Evolutionary conservation across 2,888 invertebrate genomes (phyloP).

Genomic region (Elaeidobius kamerunicus): DNA sequence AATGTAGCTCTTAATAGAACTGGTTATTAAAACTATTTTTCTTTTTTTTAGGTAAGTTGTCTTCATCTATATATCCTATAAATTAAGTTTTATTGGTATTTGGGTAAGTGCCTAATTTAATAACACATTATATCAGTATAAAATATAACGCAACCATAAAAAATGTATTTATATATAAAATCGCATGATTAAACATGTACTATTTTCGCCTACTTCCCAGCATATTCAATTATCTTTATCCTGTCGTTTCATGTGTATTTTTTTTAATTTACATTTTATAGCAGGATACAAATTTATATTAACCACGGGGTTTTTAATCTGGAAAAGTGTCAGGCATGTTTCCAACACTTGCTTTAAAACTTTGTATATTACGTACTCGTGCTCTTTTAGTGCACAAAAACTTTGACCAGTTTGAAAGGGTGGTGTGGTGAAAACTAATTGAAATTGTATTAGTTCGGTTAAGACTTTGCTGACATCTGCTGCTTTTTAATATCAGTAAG

Average conservation of each 20-base stretch:
- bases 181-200: too few species aligned
- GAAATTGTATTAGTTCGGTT: background rate
- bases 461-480: background rate
- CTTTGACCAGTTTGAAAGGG: conserved; percentile 31
- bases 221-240: background rate
- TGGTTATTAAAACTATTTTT: too few species aligned
- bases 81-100: too few species aligned
- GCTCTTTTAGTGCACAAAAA: conserved; percentile 32
- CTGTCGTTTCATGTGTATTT: conserved; percentile 9
- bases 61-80: too few species aligned
- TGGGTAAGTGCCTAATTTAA: too few species aligned
- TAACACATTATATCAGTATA: too few species aligned
- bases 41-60: too few species aligned
- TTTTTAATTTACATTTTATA: conserved; percentile 20
- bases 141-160: too few species aligned
- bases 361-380: conserved; percentile 24
- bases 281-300: conserved; percentile 18
- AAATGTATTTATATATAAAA: too few species aligned
- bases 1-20: too few species aligned
- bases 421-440: conserved; percentile 30
- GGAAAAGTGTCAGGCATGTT: conserved; percentile 24
- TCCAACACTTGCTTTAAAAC: conserved; percentile 20
- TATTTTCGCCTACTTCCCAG: too few species aligned
- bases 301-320: conserved; percentile 27
- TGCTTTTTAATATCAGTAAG: background rate